phyloP scores from a whole-genome alignment of 2,113 vertebrate species.

The Buteo buteo region DNA sequence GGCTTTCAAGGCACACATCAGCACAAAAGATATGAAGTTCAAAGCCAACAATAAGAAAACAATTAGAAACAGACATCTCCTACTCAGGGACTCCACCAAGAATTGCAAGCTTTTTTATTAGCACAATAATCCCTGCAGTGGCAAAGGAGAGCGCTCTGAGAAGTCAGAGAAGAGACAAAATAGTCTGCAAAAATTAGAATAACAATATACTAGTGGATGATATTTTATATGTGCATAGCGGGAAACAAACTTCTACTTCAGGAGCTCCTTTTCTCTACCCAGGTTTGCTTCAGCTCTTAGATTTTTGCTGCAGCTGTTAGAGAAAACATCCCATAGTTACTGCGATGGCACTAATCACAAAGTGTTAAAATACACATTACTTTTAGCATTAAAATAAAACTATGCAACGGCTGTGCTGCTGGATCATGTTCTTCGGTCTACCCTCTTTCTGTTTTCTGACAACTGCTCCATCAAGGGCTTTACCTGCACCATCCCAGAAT shows the following conservation, averaged over 20 bases:
- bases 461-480: neutral
- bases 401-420: neutral
- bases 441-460: neutral
- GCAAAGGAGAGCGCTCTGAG: neutral
- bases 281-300: neutral
- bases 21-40: conserved; percentile 63
- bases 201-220: neutral
- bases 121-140: conserved; percentile 25
- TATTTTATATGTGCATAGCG: neutral
- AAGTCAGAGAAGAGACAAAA: conserved; percentile 21
- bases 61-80: conserved; percentile 70
- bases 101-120: conserved; percentile 53
- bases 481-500: neutral
- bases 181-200: conserved; percentile 8
- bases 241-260: neutral
- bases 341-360: fast-evolving
- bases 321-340: neutral
- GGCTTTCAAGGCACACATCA: conserved; percentile 56
- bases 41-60: conserved; percentile 72
- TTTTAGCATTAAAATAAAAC: neutral
- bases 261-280: neutral
- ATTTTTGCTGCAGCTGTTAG: neutral
- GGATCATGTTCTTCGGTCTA: neutral
- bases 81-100: conserved; percentile 37
- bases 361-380: neutral